Evolutionary conservation across 1,140 invertebrate genomes (phyloP).

Genomic region (Solen grandis): DNA sequence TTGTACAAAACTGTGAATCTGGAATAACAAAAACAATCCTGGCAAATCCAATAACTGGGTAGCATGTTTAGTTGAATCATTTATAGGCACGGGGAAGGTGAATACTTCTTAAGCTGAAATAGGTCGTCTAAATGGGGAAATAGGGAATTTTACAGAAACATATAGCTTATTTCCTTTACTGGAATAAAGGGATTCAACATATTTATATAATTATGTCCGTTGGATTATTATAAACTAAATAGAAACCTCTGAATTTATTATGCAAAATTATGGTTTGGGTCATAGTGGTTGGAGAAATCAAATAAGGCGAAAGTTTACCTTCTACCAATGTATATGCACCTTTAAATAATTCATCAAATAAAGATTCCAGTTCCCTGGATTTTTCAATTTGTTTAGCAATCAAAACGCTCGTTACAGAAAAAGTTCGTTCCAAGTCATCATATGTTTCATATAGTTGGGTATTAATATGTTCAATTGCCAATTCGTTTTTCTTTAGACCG

Average conservation of each 20-base stretch:
- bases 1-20: background rate
- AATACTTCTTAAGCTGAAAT: background rate
- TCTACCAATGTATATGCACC: constrained; percentile 13
- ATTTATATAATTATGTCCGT: no score
- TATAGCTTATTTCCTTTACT: background rate
- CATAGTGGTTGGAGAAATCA: constrained; percentile 10
- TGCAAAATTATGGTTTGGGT: background rate
- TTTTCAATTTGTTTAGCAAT: constrained; percentile 37
- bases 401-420: constrained; percentile 6
- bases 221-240: background rate
- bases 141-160: background rate
- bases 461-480: constrained; percentile 24
- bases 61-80: background rate
- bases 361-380: constrained; percentile 19
- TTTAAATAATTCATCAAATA: constrained; percentile 15
- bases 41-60: background rate
- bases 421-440: constrained; percentile 4
- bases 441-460: constrained; percentile 15
- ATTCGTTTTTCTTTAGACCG: constrained; percentile 20
- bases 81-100: background rate
- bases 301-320: constrained; percentile 26
- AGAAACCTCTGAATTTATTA: background rate
- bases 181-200: constrained; percentile 1
- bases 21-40: background rate
- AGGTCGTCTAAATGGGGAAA: background rate